Conservation (phyloP, 2,888 invertebrate genomes). For the Philereme transversata region DNA sequence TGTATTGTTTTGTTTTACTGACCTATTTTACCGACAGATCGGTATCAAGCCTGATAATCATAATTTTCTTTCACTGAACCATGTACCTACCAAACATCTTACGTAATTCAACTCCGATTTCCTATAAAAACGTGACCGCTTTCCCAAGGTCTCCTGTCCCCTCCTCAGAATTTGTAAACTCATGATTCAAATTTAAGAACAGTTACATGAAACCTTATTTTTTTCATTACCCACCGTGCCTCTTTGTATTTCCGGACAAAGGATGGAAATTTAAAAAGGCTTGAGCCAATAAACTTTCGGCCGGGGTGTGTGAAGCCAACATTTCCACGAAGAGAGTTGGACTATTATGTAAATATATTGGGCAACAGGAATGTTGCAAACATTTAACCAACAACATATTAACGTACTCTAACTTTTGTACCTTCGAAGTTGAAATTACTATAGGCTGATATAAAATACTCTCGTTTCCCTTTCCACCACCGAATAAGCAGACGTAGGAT, state of each 20-base stretch:
- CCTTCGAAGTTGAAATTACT: background rate
- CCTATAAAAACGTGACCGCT: slow-evolving; percentile 6
- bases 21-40: no score
- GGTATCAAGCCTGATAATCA: background rate
- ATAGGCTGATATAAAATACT: no score
- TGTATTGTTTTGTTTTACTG: no score
- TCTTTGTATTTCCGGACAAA: slow-evolving; percentile 17
- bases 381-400: slow-evolving; percentile 1
- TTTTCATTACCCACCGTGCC: slow-evolving; percentile 13
- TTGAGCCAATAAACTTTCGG: slow-evolving; percentile 10
- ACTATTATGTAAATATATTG: slow-evolving; percentile 6
- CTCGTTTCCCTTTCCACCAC: no score
- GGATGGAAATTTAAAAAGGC: slow-evolving; percentile 10
- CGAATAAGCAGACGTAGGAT: no score
- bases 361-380: slow-evolving; percentile 5
- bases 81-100: background rate
- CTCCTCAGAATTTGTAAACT: background rate
- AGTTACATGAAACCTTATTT: slow-evolving; percentile 16
- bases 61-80: background rate
- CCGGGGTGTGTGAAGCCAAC: background rate
- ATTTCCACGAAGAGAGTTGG: slow-evolving; percentile 1
- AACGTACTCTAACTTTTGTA: background rate
- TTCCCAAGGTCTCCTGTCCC: slow-evolving; percentile 1
- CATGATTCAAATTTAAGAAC: slow-evolving; percentile 11
- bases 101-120: background rate